Evolutionary conservation across 1,140 invertebrate genomes (phyloP), one percentile per base, ranked within the genome.

Genomic region (Orius insidiosus): DNA sequence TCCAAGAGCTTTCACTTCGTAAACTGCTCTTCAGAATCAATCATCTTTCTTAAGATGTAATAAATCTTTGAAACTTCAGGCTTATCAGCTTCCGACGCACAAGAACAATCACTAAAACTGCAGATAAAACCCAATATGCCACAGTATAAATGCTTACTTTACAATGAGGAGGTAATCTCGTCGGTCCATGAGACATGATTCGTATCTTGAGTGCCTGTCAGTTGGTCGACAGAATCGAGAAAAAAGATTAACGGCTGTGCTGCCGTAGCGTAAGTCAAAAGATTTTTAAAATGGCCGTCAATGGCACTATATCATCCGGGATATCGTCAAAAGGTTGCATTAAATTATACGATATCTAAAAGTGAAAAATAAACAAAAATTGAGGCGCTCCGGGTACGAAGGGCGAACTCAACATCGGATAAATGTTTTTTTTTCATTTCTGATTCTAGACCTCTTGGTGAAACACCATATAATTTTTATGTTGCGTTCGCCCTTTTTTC

Each of bases 171-270:
- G 94, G 92, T 14, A 98, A 64, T 48, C 80, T 71, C 0, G 87
- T 87, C 0, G 93, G 94, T 66, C 94, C 94, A 98, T 0, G 92
- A 87, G 32, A 98, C 75, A 63, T 94, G 92, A 60, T 95, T 95
- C 30, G 88, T 85, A 53, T 87, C 86, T 54, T 90, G 86, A 0
- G 85, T 78, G 5, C 88, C 87, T n/a, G 90, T 95, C 14, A 98
- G 64, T 61, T 95, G 88, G 68, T 96, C 90, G 0, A 96, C 83
- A 5, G 86, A 92, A 60, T 95, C 90, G 47, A 95, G 64, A 60
- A 89, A 92, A 9, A 95, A 66, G 1, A 89, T 65, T 10, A 94
- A 67, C 1, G 88, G 86, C 59, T 90, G 85, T 51, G 88, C 76
- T 18, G 68, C 56, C 2, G 70, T 81, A 1, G 87, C 86, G 56